A percentile compares a stretch with the other conserved stretches of the same genome.
Conservation (phyloP, 2,888 invertebrate genomes). For the Scotopteryx bipunctaria region DNA sequence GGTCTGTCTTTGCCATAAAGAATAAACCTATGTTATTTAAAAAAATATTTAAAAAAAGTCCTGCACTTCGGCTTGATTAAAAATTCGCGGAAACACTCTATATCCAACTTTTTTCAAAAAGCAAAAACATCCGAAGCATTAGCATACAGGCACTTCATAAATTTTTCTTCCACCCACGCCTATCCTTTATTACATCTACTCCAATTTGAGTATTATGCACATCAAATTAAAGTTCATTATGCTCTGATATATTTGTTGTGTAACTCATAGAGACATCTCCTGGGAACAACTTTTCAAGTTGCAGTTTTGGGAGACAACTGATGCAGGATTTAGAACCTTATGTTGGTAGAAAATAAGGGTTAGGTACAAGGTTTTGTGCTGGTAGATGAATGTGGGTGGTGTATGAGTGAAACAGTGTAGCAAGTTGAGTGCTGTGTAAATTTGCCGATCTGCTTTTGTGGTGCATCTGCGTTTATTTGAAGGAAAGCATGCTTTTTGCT, state of each 20-base stretch:
- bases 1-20: too few species aligned
- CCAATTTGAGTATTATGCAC: constrained; percentile 49
- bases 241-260: constrained; percentile 59
- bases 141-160: constrained; percentile 67
- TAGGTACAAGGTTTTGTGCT: constrained; percentile 26
- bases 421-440: constrained; percentile 76
- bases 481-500: constrained; percentile 58
- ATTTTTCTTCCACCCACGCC: constrained; percentile 58
- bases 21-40: too few species aligned
- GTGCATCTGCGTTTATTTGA: constrained; percentile 64
- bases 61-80: constrained; percentile 5
- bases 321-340: constrained; percentile 37
- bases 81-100: constrained; percentile 6
- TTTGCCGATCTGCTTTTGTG: constrained; percentile 73
- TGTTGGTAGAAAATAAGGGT: constrained; percentile 26
- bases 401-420: constrained; percentile 73
- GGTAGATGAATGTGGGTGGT: constrained; percentile 39
- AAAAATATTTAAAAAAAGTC: not conserved
- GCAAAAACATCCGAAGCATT: constrained; percentile 41
- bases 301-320: constrained; percentile 20
- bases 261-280: constrained; percentile 47
- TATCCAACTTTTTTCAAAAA: constrained; percentile 12
- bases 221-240: constrained; percentile 63
- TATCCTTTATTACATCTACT: constrained; percentile 36
- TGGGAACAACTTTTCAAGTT: constrained; percentile 42